Percentiles rank a stretch among this genome's conserved stretches.
Conservation (phyloP, 2,113 vertebrate species). For the Melanotaenia duboulayi region DNA sequence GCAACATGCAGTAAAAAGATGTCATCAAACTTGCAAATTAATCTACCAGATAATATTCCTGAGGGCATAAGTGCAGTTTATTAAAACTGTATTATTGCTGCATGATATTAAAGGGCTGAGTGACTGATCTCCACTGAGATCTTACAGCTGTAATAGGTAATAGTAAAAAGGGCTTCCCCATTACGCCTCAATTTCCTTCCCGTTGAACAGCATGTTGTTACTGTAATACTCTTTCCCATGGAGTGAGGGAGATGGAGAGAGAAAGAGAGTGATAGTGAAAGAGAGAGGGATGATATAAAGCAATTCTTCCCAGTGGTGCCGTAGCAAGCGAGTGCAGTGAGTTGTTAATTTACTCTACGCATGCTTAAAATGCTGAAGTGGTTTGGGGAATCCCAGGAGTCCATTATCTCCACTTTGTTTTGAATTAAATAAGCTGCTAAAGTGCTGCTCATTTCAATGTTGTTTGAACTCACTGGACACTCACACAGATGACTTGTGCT, state of each 20-base stretch:
- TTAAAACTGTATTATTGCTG: constrained; percentile 38
- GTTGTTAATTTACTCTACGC: constrained; percentile 84
- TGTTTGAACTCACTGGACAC: constrained; percentile 85
- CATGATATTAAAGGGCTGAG: constrained; percentile 39
- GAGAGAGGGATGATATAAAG: constrained; percentile 73
- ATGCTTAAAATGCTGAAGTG: constrained; percentile 81
- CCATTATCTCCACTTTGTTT: constrained; percentile 87
- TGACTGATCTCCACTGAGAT: constrained; percentile 62
- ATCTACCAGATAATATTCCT: constrained; percentile 32
- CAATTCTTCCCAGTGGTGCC: constrained; percentile 72
- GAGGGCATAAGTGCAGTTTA: constrained; percentile 39
- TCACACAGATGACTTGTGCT: constrained; percentile 71
- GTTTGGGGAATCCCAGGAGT: constrained; percentile 81
- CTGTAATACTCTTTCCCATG: constrained; percentile 54
- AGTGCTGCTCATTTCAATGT: constrained; percentile 84
- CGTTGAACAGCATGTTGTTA: constrained; percentile 48
- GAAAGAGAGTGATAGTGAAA: constrained; percentile 39
- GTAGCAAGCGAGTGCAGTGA: constrained; percentile 71
- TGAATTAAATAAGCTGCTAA: constrained; percentile 87
- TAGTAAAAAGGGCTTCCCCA: constrained; percentile 58
- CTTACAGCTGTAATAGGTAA: constrained; percentile 47
- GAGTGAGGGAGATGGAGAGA: constrained; percentile 42
- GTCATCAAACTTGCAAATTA: constrained; percentile 15
- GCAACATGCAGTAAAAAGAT: constrained; percentile 13
- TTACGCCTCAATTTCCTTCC: constrained; percentile 57